A percentile compares a stretch with the other conserved stretches of the same genome.
Evolutionary conservation across 1,140 invertebrate species (phyloP).

Genomic region (Aethina tumida): DNA sequence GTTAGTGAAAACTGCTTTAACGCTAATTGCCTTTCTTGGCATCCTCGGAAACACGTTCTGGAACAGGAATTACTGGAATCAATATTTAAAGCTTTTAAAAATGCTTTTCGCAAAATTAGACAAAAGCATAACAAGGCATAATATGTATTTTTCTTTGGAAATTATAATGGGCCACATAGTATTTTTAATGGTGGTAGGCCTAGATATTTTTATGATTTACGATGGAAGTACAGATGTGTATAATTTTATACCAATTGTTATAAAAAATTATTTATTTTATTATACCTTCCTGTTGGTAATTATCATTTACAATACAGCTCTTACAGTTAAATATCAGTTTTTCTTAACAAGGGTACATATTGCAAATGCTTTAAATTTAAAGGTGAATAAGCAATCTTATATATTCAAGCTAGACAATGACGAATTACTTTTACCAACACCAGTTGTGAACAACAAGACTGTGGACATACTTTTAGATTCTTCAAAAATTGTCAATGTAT

Average conservation of each 20-base stretch:
- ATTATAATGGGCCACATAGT: conserved; percentile 4
- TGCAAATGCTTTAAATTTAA: neutral
- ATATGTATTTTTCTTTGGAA: conserved; percentile 4
- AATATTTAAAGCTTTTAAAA: conserved; percentile 5
- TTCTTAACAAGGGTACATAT: neutral
- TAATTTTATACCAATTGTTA: neutral
- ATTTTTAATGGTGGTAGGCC: neutral
- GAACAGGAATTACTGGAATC: conserved; percentile 4
- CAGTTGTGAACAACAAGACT: conserved; percentile 5
- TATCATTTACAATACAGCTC: conserved; percentile 6
- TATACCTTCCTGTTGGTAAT: conserved; percentile 4
- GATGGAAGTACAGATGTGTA: neutral
- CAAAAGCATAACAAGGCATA: neutral
- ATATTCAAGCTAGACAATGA: neutral
- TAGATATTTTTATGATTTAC: neutral
- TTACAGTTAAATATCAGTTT: conserved; percentile 1
- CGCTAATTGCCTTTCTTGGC: conserved; percentile 4
- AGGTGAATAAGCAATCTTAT: neutral
- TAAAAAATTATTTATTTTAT: conserved; percentile 3
- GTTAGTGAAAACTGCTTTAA: neutral
- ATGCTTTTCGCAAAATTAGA: conserved; percentile 4
- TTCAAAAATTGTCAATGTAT: conserved; percentile 5
- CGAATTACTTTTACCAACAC: neutral
- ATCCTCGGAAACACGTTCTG: conserved; percentile 7
- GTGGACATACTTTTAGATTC: conserved; percentile 2